phyloP scores from a whole-genome alignment of 2,113 vertebrate genomes.

The Phyllostomus discolor region DNA sequence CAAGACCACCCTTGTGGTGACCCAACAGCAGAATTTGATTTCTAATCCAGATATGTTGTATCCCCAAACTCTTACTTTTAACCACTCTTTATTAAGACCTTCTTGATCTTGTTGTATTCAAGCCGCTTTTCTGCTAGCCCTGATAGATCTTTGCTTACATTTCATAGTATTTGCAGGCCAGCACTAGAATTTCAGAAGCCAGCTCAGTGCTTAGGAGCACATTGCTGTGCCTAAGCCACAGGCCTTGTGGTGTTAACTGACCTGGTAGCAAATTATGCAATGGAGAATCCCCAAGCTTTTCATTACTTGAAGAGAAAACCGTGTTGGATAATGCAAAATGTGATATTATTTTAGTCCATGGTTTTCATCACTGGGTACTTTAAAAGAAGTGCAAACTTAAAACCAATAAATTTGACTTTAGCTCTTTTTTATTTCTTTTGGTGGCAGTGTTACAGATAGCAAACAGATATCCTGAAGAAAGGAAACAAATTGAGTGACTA shows the following conservation, averaged over 20 bases:
- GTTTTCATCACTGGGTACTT: not conserved
- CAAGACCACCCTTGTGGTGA: not conserved
- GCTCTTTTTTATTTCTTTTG: not conserved
- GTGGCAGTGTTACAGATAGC: not conserved
- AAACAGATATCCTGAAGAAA: not conserved
- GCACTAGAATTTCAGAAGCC: not conserved
- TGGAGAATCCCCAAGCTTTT: not conserved
- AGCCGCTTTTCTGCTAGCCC: not conserved
- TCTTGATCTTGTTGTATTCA: not conserved
- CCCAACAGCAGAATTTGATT: not conserved
- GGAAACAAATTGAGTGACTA: not conserved
- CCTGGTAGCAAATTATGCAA: not conserved
- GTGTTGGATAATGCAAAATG: not conserved
- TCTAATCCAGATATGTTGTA: not conserved
- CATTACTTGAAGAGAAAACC: not conserved
- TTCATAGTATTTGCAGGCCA: not conserved
- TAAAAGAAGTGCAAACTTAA: not conserved
- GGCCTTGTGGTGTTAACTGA: not conserved
- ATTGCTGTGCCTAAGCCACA: not conserved
- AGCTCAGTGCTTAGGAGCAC: not conserved
- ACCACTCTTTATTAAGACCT: not conserved
- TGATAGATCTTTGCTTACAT: not conserved
- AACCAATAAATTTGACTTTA: not conserved
- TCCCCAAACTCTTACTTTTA: not conserved
- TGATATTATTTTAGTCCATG: not conserved